Percentiles rank a stretch among this genome's conserved stretches.
Conservation (phyloP, 2,113 vertebrate species). For the Menura novaehollandiae region DNA sequence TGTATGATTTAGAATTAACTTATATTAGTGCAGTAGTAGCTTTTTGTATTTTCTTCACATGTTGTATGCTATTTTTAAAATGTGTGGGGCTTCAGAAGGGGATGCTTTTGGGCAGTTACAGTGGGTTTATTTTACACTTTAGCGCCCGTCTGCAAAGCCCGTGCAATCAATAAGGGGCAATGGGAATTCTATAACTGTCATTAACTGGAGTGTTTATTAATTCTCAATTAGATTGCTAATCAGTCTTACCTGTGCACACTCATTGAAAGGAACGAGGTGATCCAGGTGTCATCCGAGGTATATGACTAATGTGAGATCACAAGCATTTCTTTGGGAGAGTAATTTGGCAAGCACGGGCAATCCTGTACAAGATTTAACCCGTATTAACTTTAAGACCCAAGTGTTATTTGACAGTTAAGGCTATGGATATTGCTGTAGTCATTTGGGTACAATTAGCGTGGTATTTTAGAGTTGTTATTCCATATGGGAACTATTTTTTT, state of each 20-base stretch:
- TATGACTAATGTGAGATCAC: not conserved
- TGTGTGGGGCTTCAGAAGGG: not conserved
- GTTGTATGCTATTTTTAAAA: not conserved
- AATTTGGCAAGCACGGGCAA: not conserved
- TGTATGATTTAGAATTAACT: not conserved
- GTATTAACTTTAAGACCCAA: not conserved
- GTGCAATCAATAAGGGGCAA: slow-evolving; percentile 19
- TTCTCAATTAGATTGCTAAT: slow-evolving; percentile 51
- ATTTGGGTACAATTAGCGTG: not conserved
- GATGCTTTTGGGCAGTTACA: not conserved
- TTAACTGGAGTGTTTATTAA: slow-evolving; percentile 59
- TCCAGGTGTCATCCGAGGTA: not conserved
- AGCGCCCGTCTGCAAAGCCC: not conserved
- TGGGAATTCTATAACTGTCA: slow-evolving; percentile 56
- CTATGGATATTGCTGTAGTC: not conserved
- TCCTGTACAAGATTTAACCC: not conserved
- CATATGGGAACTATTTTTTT: not conserved
- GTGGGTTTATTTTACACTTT: not conserved
- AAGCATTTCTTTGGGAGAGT: not conserved
- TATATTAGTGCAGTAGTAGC: not conserved
- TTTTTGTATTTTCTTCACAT: not conserved
- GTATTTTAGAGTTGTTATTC: not conserved
- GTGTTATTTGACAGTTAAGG: not conserved
- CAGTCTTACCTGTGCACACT: slow-evolving; percentile 30
- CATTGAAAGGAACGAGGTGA: not conserved